Evolutionary conservation across 2,797 vertebrate species (phyloP).

Genomic region (Sebastes variabilis): DNA sequence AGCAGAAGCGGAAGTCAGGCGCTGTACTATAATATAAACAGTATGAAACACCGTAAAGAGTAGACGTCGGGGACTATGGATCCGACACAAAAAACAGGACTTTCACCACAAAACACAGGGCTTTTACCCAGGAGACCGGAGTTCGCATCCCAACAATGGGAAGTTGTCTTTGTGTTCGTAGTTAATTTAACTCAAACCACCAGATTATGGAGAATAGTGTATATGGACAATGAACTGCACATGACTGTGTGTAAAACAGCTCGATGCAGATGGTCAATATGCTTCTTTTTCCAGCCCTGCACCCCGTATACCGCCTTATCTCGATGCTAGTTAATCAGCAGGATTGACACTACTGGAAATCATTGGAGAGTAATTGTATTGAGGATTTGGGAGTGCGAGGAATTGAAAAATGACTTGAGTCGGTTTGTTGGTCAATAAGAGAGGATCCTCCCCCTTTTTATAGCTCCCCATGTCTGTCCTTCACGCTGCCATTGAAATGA

Average conservation of each 20-base stretch:
- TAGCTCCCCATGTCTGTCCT: constrained; percentile 3
- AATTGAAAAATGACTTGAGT: constrained; percentile 72
- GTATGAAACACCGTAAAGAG: too few species aligned
- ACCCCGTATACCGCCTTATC: constrained; percentile 49
- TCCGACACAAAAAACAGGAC: too few species aligned
- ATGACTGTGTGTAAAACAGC: constrained; percentile 32
- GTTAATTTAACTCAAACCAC: not conserved
- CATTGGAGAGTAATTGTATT: constrained; percentile 75
- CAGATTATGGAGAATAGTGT: not conserved
- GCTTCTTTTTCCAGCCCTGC: constrained; percentile 51
- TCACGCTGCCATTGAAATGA: constrained; percentile 43
- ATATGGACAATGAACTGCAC: not conserved
- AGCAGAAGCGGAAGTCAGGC: too few species aligned
- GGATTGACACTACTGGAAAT: constrained; percentile 77
- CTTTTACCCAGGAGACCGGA: too few species aligned
- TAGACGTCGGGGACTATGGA: too few species aligned
- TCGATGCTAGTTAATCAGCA: constrained; percentile 68
- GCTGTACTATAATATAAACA: too few species aligned
- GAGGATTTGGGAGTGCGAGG: constrained; percentile 66
- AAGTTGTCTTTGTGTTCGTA: too few species aligned
- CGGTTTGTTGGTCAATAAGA: constrained; percentile 68
- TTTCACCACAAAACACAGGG: too few species aligned
- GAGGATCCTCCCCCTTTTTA: constrained; percentile 41
- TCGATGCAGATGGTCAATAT: constrained; percentile 59
- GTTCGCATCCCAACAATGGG: too few species aligned